Evolutionary conservation across 2,797 vertebrate species (phyloP).

Genomic region (Sebastes trivittatus): DNA sequence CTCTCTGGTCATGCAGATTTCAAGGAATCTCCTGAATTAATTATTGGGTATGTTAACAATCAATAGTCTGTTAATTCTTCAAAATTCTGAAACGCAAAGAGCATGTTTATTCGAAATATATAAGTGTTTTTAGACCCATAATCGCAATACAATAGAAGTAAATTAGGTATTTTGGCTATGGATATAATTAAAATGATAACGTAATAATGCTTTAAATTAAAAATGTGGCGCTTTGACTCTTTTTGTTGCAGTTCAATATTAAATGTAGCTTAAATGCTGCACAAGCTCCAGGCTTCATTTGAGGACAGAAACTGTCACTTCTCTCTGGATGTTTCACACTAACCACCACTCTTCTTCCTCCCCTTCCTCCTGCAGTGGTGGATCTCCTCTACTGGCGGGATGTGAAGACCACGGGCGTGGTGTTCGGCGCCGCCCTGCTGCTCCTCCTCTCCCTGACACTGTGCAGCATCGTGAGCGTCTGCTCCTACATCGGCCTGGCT

Average conservation of each 20-base stretch:
- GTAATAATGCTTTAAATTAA: background rate
- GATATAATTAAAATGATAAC: background rate
- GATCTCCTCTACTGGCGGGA: constrained; percentile 98
- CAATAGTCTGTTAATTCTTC: no score
- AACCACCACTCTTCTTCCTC: background rate
- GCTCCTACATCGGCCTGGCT: constrained; percentile 92
- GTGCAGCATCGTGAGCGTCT: constrained; percentile 96
- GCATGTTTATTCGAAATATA: background rate
- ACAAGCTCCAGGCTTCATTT: background rate
- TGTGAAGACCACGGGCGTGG: constrained; percentile 93
- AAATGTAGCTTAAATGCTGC: background rate
- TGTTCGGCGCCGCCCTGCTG: constrained; percentile 92
- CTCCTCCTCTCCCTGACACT: constrained; percentile 93
- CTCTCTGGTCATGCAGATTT: background rate
- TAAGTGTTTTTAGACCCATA: background rate
- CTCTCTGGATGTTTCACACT: background rate
- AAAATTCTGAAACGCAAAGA: no score
- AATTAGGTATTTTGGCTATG: no score
- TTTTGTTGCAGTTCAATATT: background rate
- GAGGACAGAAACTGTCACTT: background rate
- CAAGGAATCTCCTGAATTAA: background rate
- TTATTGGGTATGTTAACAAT: background rate
- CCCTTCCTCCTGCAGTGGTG: constrained; percentile 82
- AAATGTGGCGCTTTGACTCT: no score
- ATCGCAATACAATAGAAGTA: background rate